These are phyloP conservation scores for Oenanthe melanoleuca DNA, from an alignment of 2,113 vertebrate genomes.

Conservation along the genomic window DNA sequence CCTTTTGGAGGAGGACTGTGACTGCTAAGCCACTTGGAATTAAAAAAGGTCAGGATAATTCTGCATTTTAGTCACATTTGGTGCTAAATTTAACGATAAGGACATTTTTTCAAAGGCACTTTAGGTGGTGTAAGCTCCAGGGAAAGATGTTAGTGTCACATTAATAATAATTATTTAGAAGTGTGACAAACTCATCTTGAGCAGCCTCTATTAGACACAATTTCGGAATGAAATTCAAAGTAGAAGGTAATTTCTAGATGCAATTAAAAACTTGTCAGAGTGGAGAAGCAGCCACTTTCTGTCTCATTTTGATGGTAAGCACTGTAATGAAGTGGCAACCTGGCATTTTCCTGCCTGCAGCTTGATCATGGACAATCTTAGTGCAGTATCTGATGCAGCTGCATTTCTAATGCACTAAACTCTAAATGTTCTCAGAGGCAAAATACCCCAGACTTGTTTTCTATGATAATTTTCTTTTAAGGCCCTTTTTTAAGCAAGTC, in stretches of 20 bases:
- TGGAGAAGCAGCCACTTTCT: constrained; percentile 12
- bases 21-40: background rate
- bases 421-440: background rate
- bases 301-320: constrained; percentile 1
- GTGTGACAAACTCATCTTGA: constrained; percentile 8
- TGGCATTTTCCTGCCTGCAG: background rate
- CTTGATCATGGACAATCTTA: background rate
- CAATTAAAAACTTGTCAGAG: constrained; percentile 39
- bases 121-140: background rate
- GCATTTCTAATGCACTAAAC: background rate
- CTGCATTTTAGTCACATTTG: background rate
- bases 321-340: background rate
- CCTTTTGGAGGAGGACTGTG: background rate
- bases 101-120: background rate
- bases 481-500: background rate
- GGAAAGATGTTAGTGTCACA: background rate
- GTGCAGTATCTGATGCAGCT: background rate
- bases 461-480: background rate
- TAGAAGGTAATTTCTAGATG: constrained; percentile 15
- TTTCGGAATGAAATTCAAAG: background rate
- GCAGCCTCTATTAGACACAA: background rate
- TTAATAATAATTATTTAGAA: constrained; percentile 54
- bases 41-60: constrained; percentile 5
- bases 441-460: background rate
- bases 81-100: background rate